Percentiles rank a stretch among this genome's conserved stretches.
phyloP scores from a whole-genome alignment of 2,797 vertebrate genomes.

The Halcyon badia region DNA sequence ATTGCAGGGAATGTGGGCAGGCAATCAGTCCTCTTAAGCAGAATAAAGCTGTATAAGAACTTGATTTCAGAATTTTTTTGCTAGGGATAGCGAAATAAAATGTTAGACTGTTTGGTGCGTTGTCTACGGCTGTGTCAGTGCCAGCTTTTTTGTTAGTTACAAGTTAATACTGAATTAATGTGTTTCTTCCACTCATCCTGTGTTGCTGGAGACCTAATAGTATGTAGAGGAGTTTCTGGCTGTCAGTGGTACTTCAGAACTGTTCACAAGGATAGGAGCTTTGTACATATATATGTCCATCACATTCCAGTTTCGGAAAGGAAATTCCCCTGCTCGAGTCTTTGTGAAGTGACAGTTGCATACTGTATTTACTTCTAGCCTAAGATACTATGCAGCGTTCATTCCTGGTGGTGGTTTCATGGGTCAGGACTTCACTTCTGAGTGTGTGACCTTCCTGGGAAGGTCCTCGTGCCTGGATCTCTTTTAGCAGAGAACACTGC shows the following conservation, averaged over 20 bases:
- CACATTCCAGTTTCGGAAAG: not conserved
- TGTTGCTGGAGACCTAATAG: not conserved
- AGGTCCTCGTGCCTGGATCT: not conserved
- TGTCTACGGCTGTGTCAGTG: not conserved
- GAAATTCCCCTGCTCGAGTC: not conserved
- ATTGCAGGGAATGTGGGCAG: not conserved
- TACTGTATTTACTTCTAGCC: not conserved
- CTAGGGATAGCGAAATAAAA: not conserved
- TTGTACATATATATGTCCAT: fast-evolving
- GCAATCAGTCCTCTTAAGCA: not conserved
- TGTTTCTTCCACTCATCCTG: not conserved
- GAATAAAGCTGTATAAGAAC: not conserved
- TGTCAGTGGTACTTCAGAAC: not conserved
- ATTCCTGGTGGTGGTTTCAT: not conserved
- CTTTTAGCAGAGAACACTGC: not conserved
- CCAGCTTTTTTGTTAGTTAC: not conserved
- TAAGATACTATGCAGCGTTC: not conserved
- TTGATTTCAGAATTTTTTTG: not conserved
- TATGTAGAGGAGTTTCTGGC: fast-evolving
- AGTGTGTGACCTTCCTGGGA: not conserved
- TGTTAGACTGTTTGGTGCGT: not conserved
- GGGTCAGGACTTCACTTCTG: not conserved
- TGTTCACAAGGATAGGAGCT: not conserved
- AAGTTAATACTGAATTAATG: not conserved
- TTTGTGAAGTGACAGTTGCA: not conserved